phyloP scores from a whole-genome alignment of 2,888 invertebrate genomes.

The Pristionchus entomophagus region DNA sequence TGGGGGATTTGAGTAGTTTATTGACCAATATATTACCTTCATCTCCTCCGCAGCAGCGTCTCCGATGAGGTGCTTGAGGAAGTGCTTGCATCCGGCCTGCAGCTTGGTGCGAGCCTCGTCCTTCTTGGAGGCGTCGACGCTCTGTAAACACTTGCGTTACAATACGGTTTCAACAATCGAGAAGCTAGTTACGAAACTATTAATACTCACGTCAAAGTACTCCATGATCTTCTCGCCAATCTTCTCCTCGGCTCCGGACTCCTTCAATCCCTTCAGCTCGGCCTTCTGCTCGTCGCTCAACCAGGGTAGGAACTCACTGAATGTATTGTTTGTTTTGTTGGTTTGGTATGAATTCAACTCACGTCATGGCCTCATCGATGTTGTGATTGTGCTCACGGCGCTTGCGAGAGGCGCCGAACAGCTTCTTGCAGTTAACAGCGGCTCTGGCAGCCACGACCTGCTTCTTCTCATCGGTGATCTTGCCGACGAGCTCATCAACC shows the following conservation, averaged over 20 bases:
- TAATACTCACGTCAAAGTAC: constrained; percentile 2
- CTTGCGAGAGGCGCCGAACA: too few relatives aligned
- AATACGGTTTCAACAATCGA: background rate
- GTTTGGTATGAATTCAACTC: background rate
- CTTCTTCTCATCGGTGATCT: too few relatives aligned
- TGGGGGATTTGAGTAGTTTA: background rate
- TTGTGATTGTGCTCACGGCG: background rate
- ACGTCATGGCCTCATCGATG: background rate
- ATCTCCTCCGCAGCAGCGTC: constrained; percentile 57
- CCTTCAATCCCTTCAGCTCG: constrained; percentile 56
- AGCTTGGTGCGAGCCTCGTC: constrained; percentile 63
- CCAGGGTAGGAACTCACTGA: constrained; percentile 25
- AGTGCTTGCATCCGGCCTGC: constrained; percentile 64
- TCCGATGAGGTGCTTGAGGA: constrained; percentile 58
- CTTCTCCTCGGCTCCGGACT: background rate
- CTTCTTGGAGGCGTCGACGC: constrained; percentile 7
- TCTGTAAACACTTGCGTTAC: background rate
- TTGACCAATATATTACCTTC: constrained; percentile 40
- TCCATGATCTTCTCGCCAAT: constrained; percentile 18
- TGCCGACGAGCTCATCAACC: too few relatives aligned
- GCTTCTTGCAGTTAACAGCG: too few relatives aligned
- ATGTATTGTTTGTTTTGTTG: too few relatives aligned
- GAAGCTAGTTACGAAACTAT: background rate
- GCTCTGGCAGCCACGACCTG: too few relatives aligned
- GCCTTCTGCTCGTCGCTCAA: constrained; percentile 46